These are phyloP conservation scores for Sebastes melanostomus DNA, from an alignment of 2,797 vertebrate species.

Conservation along the genomic window DNA sequence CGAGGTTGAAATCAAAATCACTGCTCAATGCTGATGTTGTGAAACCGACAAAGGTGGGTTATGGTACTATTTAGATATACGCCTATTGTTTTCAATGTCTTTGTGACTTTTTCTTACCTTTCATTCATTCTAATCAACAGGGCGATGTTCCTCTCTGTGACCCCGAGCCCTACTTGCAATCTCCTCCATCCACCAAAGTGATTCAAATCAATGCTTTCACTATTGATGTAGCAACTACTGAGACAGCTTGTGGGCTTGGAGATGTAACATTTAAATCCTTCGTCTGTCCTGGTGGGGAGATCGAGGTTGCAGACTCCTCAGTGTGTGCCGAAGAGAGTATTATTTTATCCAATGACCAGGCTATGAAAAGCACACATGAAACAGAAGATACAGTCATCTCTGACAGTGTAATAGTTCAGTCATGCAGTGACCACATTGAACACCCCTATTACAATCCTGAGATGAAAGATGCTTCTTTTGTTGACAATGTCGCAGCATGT, in stretches of 20 bases:
- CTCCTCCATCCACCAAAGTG: constrained; percentile 2
- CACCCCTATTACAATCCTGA: constrained; percentile 61
- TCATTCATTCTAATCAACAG: constrained; percentile 46
- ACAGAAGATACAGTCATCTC: constrained; percentile 39
- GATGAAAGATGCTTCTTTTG: neutral
- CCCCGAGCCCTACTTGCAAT: neutral
- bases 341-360: constrained; percentile 47
- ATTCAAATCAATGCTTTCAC: neutral
- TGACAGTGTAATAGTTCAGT: constrained; percentile 39
- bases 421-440: constrained; percentile 49
- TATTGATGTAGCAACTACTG: neutral
- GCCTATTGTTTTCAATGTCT: neutral
- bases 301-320: constrained; percentile 59
- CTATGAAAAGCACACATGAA: neutral
- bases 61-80: neutral
- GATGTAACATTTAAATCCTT: constrained; percentile 76
- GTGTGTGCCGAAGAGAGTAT: constrained; percentile 54
- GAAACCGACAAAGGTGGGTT: constrained; percentile 48
- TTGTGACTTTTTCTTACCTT: neutral
- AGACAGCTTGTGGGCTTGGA: constrained; percentile 16
- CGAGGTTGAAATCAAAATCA: constrained; percentile 44
- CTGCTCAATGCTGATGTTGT: constrained; percentile 1
- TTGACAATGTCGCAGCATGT: neutral
- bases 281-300: constrained; percentile 66
- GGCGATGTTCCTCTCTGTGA: constrained; percentile 16